phyloP scores from a whole-genome alignment of 2,113 vertebrate species.

The Dunckerocampus dactyliophorus region DNA sequence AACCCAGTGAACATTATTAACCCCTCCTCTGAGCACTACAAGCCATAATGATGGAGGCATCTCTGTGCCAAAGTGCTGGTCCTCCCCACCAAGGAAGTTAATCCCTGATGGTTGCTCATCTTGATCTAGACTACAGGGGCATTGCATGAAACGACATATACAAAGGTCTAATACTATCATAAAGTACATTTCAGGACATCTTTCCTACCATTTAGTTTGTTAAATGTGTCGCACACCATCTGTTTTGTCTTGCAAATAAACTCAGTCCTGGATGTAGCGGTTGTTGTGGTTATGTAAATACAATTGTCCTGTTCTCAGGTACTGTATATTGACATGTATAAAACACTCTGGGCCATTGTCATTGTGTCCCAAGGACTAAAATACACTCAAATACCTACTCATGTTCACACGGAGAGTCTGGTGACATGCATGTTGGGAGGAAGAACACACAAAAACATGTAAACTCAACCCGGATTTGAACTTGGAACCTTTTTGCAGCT shows the following conservation, averaged over 20 bases:
- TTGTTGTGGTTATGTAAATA: neutral
- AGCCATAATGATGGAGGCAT: slow-evolving; percentile 43
- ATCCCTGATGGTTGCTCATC: neutral
- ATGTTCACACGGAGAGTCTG: too few species aligned
- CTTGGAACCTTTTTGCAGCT: too few species aligned
- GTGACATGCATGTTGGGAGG: too few species aligned
- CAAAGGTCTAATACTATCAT: neutral
- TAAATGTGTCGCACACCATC: slow-evolving; percentile 1
- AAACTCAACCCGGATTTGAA: too few species aligned
- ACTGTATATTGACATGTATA: neutral
- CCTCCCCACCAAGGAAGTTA: slow-evolving; percentile 22
- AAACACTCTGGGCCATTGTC: neutral
- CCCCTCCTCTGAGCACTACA: slow-evolving; percentile 45
- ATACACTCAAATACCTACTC: neutral
- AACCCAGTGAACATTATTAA: slow-evolving; percentile 53
- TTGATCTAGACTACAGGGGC: neutral
- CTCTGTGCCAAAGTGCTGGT: slow-evolving; percentile 7
- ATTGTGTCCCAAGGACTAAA: too few species aligned
- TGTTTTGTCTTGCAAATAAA: slow-evolving; percentile 56
- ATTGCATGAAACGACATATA: too few species aligned
- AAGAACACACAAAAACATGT: too few species aligned
- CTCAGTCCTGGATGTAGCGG: slow-evolving; percentile 9
- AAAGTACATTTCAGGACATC: neutral
- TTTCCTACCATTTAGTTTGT: neutral
- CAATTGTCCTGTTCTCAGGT: neutral